Conservation (phyloP, 2,888 invertebrate genomes). For the Melitaea athalia region DNA sequence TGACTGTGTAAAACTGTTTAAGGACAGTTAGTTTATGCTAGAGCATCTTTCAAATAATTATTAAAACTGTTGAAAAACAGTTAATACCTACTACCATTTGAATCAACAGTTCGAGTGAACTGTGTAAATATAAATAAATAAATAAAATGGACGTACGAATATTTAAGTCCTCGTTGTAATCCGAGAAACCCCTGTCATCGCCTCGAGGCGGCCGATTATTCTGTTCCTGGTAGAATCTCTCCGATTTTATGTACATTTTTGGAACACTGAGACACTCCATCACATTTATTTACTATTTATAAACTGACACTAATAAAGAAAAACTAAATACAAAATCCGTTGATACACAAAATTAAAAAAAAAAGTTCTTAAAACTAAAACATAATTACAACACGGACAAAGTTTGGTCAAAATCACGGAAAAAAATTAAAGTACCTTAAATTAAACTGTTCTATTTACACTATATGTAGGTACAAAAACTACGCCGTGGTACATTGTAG, state of each 20-base stretch:
- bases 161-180: conserved; percentile 71
- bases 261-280: conserved; percentile 63
- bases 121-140: background rate
- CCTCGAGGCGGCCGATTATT: conserved; percentile 63
- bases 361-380: background rate
- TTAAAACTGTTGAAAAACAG: too few species aligned
- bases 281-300: conserved; percentile 24
- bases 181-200: conserved; percentile 68
- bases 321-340: too few species aligned
- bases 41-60: too few species aligned
- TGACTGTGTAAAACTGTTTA: too few species aligned
- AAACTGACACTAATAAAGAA: conserved; percentile 13
- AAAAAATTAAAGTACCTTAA: too few species aligned
- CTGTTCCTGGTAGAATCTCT: conserved; percentile 72
- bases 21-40: too few species aligned
- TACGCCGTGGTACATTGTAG: background rate
- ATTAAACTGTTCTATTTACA: conserved; percentile 2
- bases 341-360: background rate
- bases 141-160: conserved; percentile 60
- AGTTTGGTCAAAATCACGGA: too few species aligned
- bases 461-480: background rate
- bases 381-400: background rate
- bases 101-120: background rate
- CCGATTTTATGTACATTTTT: conserved; percentile 77
- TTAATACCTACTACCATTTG: background rate